phyloP scores from a whole-genome alignment of 2,113 vertebrate species.

The Polypterus bichir region DNA sequence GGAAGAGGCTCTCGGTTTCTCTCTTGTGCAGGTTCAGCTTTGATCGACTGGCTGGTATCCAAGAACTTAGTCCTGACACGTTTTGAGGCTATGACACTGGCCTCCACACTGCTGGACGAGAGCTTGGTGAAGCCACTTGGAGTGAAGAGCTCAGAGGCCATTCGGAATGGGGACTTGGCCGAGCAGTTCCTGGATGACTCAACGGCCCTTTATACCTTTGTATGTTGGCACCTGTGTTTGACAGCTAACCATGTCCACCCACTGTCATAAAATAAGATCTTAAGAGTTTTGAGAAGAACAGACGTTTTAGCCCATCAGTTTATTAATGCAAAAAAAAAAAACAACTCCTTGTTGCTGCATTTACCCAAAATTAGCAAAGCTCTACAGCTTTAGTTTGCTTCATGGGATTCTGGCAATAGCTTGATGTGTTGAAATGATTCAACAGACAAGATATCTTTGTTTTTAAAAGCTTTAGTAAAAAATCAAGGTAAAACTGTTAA shows the following conservation, averaged over 20 bases:
- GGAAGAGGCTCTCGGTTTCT: slow-evolving; percentile 1
- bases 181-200: slow-evolving; percentile 85
- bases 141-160: slow-evolving; percentile 55
- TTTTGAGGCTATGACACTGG: slow-evolving; percentile 68
- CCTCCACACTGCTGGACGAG: slow-evolving; percentile 78
- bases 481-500: too few relatives aligned
- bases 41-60: slow-evolving; percentile 90
- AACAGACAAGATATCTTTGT: too few relatives aligned
- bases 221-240: slow-evolving; percentile 37
- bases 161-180: slow-evolving; percentile 50
- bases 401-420: too few relatives aligned
- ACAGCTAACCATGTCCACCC: too few relatives aligned
- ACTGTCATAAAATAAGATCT: too few relatives aligned
- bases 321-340: neutral
- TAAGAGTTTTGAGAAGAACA: too few relatives aligned
- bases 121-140: slow-evolving; percentile 66
- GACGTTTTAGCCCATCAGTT: too few relatives aligned
- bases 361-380: too few relatives aligned
- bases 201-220: slow-evolving; percentile 76
- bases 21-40: slow-evolving; percentile 56
- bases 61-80: slow-evolving; percentile 57
- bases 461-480: too few relatives aligned
- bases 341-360: too few relatives aligned
- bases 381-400: too few relatives aligned
- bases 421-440: too few relatives aligned